Evolutionary conservation across 2,113 vertebrate species (phyloP), one percentile per base, ranked within the genome.

Genomic region (Dascyllus trimaculatus): DNA sequence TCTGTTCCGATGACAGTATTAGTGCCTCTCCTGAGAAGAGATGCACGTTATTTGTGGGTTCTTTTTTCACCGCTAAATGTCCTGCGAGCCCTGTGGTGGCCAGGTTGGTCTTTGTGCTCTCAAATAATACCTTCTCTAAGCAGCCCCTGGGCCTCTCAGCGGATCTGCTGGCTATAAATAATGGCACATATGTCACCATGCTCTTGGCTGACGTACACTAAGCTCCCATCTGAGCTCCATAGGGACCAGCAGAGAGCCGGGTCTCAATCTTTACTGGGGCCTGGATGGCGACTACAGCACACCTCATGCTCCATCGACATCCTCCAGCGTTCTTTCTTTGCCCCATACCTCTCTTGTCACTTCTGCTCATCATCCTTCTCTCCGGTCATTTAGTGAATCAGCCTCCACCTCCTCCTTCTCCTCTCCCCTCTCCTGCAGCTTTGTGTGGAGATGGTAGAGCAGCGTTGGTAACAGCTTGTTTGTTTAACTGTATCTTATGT

Each of bases 91-190:
- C 14, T 14, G 18, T 69, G 60, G 35, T 49, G 49, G 71, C 61
- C 66, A 85, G 65, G 64, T 76, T 87, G 68, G 75, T 82, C 84
- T 89, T 86, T 75, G 81, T 72, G 68, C 69, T 82, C 75, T 75
- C 48, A 75, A 83, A 79, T 92, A 91, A 91, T 83, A 74, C 76
- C 81, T 62, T 76, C 64, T 88, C 38, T 90, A 92, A 90, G 84
- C 82, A 89, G 86, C 74, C 80, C 74, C 68, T 62, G 67, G 75
- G 75, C 72, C 81, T 86, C 80, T 88, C 85, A 88, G 76, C 67
- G 78, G 85, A 89, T 91, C 79, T 89, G 64, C 75, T 74, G 83
- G 86, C 89, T 92, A 93, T 93, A 94, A 92, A 91, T 91, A 92
- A 88, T 81, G 75, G 29, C 81, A 88, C 87, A 89, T 88, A 90